Evolutionary conservation across 2,888 invertebrate species (phyloP), one percentile per base, ranked within the genome.

Genomic region (Drosophila borealis): DNA sequence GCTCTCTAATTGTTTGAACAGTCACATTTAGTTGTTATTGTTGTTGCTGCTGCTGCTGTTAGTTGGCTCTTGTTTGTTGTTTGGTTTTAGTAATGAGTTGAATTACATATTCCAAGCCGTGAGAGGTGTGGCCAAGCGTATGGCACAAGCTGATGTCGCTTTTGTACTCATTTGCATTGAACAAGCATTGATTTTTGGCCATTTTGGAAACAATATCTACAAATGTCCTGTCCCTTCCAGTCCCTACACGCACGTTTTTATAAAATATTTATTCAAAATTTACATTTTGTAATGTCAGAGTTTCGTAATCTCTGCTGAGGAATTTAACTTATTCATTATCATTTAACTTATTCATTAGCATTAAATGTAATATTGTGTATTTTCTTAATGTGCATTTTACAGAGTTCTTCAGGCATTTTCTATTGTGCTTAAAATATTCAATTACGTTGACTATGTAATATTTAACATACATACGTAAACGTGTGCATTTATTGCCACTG

Each of bases 31-130:
- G 44, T 50, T 65, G 49, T 45, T 57, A 36, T 33, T 50, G n/a
- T 29, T 14, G 17, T 9, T 41, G 50, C 19, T 41, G 36, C 1
- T 13, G 14, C 19, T 65, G 37, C 10, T 14, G 14, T 29, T 29
- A 29, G 29, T 41, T 34, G 39, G 33, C 45, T 41, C 41, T 36
- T 66, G 67, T 67, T 59, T 49, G 54, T 56, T 66, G 41, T 74
- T 64, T 53, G 54, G 59, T 60, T 74, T 48, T 49, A 21, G 59
- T 81, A 77, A 81, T 81, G 70, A 77, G 77, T 70, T 70, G 37
- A 71, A 74, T 82, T 81, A 77, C 83, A 81, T 72, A 74, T 70
- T 60, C 68, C 59, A 49, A 14, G 49, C 57, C 36, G 45, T 14
- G 14, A 10, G 17, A 14, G 41, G 8, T 10, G 13, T 41, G 14